Base-by-base conservation (phyloP, 2,113 vertebrate species). In the Phylloscopus whistleri region DNA sequence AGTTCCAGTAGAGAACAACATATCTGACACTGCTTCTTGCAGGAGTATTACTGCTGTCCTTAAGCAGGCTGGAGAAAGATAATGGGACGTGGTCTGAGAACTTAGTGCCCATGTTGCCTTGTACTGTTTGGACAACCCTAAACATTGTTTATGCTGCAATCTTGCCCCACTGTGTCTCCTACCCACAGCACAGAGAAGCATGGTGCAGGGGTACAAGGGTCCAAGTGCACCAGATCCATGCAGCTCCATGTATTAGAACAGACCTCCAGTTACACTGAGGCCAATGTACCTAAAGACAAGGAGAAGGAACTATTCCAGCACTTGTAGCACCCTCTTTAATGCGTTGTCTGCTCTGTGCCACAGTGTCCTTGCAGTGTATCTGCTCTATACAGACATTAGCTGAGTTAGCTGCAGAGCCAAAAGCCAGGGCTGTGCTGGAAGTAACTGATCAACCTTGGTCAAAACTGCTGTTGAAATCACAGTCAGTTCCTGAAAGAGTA, bases 391-490 rank as follows among this genome's bases (percentile, higher is more conserved):
- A 70, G 35, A 46, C 31, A 44, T 18, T n/a, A 62, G 30, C 46
- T 7, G 1, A 66, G 13, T 41, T 33, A 77, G 35, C 46, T 62
- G 31, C 76, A 67, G 51, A 92, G 30, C 11, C 73, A 87, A 55
- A 87, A 75, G 69, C 26, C 43, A 43, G 21, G 43, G 17, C 46
- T 80, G 8, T 70, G 17, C 33, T 91, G 48, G 56, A 91, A 87
- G 27, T 59, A 60, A 31, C 24, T 44, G 41, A 8, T 56, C 83
- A 80, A 0, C n/a, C 22, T 80, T 11, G 1, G 10, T 87, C 66
- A 89, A 86, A 87, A 43, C 16, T 72, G 55, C 43, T 89, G 33
- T 51, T 74, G 68, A 94, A 93, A 82, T 91, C 69, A 72, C 28
- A 74, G 44, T 37, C n/a, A 31, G 24, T 64, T 86, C 73, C 89